Evolutionary conservation across 2,888 invertebrate genomes (phyloP), one percentile per base, ranked within the genome.

Genomic region (Steinernema scapterisci): DNA sequence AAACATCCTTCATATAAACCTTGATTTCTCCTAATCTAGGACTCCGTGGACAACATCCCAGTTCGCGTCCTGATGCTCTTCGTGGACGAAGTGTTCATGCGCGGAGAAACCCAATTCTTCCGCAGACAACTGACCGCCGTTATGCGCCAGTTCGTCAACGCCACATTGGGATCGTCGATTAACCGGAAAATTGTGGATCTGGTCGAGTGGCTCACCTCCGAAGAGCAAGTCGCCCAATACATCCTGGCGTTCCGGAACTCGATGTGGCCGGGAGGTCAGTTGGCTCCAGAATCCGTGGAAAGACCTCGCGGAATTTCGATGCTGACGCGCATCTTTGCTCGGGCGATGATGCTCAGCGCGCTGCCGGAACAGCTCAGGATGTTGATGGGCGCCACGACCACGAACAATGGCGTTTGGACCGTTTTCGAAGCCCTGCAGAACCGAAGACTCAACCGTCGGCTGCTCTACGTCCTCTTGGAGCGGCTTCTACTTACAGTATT

Each of bases 391-490:
- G 92, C 93, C 54, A 78, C 83, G 25, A 82, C 84, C 11, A 84
- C 84, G 13, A 80, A 82, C 71, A 79, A 78, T 48, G 86, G 83
- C 1, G 46, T 78, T 56, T 46, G 70, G 23, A 82, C 83, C 56
- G 92, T 95, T 31, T 95, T 95, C 88, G 93, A 94, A 86, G 91
- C 95, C 84, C 93, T 95, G 84, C 95, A 95, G 90, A 92, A 93
- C 82, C 92, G 93, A 80, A 91, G 92, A 83, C 91, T 95, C 75
- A 96, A 96, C 89, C 91, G 92, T 86, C 91, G 95, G 84, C 90
- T 95, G 73, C 89, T 93, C 71, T 93, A 93, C 86, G 94, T 95
- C 19, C 89, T 95, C 38, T 89, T 95, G 27, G 95, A 95, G 90
- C 93, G 94, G 85, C 91, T 93, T 6, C 79, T 87, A 21, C 76